phyloP scores from a whole-genome alignment of 2,113 vertebrate species.

The Elephas maximus region DNA sequence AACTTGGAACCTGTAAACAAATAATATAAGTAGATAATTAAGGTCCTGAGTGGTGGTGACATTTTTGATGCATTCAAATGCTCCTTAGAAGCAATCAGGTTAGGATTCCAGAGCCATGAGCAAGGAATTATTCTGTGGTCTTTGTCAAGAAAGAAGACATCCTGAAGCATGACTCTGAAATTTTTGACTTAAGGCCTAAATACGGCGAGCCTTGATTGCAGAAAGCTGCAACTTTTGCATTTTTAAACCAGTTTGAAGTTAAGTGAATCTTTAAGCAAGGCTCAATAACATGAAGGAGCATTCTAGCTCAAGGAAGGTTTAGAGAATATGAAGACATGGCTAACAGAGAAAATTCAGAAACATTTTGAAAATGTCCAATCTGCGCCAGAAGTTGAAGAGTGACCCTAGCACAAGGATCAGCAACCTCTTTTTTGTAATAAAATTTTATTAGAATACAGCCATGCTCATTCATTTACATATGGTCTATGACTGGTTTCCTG shows the following conservation, averaged over 20 bases:
- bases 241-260: conserved; percentile 91
- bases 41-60: conserved; percentile 91
- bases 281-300: conserved; percentile 87
- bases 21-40: conserved; percentile 93
- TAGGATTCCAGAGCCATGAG: conserved; percentile 92
- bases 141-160: conserved; percentile 92
- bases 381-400: conserved; percentile 91
- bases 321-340: conserved; percentile 90
- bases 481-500: not conserved
- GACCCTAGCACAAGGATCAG: conserved; percentile 88
- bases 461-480: not conserved
- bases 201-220: conserved; percentile 94
- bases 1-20: conserved; percentile 79
- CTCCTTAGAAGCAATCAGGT: conserved; percentile 91
- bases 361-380: conserved; percentile 90
- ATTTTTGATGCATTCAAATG: conserved; percentile 91
- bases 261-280: conserved; percentile 91
- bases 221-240: conserved; percentile 92
- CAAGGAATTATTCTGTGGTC: conserved; percentile 90
- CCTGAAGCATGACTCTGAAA: conserved; percentile 74
- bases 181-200: conserved; percentile 92
- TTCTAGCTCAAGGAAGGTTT: conserved; percentile 92
- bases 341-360: conserved; percentile 91
- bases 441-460: not conserved
- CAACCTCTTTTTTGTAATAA: not conserved